A percentile compares a stretch with the other conserved stretches of the same genome.
Conservation (phyloP, 53 echinoderm and acorn worm genomes). For the Temnopleurus reevesii region DNA sequence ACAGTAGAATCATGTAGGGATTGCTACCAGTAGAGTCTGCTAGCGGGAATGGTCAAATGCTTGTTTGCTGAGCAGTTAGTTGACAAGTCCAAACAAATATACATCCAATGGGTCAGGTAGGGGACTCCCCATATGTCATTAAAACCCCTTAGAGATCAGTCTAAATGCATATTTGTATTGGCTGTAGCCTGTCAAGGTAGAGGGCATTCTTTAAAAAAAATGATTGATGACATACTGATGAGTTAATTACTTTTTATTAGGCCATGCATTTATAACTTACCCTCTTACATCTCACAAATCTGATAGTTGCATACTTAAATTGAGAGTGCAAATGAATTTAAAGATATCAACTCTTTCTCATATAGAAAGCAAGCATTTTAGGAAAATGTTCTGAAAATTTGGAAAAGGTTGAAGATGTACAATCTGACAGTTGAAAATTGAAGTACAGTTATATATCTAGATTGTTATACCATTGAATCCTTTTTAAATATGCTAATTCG, state of each 20-base stretch:
- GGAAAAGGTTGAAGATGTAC: too few relatives aligned
- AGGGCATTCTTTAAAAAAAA: neutral
- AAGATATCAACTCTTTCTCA: too few relatives aligned
- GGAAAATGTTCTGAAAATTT: too few relatives aligned
- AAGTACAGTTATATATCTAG: too few relatives aligned
- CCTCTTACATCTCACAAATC: too few relatives aligned
- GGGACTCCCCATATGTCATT: neutral
- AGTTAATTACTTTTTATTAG: neutral
- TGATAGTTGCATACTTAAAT: too few relatives aligned
- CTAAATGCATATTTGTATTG: neutral
- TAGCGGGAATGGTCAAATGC: slow-evolving; percentile 18
- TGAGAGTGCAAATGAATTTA: too few relatives aligned
- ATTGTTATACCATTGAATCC: too few relatives aligned
- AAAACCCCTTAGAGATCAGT: neutral
- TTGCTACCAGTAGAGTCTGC: neutral
- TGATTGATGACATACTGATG: neutral
- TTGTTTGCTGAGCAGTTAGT: neutral
- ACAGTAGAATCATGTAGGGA: neutral
- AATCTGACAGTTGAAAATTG: too few relatives aligned
- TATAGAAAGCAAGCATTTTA: too few relatives aligned
- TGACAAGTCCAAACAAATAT: slow-evolving; percentile 27
- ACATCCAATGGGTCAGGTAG: neutral
- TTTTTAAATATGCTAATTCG: too few relatives aligned
- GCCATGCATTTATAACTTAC: too few relatives aligned
- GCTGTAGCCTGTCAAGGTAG: neutral